Conservation (phyloP, 2,797 vertebrate species). For the Sciaenops ocellatus region DNA sequence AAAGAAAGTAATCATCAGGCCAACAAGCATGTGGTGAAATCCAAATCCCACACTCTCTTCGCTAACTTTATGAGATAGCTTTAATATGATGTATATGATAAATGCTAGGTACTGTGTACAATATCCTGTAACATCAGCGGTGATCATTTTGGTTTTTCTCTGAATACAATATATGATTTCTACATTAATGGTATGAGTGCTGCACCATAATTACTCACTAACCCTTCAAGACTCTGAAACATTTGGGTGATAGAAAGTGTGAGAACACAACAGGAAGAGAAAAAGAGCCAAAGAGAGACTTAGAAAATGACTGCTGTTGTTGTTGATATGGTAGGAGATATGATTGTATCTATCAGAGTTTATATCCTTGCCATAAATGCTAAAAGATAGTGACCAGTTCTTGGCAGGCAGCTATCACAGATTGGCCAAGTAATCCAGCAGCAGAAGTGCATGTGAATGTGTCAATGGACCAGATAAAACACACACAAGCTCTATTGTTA, state of each 20-base stretch:
- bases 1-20: constrained; percentile 71
- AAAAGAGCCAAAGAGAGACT: constrained; percentile 8
- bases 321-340: constrained; percentile 38
- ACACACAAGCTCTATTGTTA: not conserved
- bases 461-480: constrained; percentile 34
- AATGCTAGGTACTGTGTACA: constrained; percentile 9
- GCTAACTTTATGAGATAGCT: constrained; percentile 51
- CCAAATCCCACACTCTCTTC: constrained; percentile 49
- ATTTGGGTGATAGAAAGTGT: not conserved
- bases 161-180: constrained; percentile 41
- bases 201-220: constrained; percentile 24
- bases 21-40: constrained; percentile 61
- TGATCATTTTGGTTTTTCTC: constrained; percentile 39
- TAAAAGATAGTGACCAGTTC: constrained; percentile 42
- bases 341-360: constrained; percentile 48
- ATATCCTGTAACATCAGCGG: constrained; percentile 41
- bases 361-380: constrained; percentile 52
- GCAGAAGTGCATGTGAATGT: constrained; percentile 33
- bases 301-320: constrained; percentile 15
- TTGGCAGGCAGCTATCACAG: constrained; percentile 55
- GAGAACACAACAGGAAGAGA: constrained; percentile 6
- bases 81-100: constrained; percentile 38
- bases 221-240: constrained; percentile 24
- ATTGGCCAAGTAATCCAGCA: constrained; percentile 40
- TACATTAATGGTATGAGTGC: constrained; percentile 19